Base-by-base conservation (phyloP, 2,888 invertebrate genomes). In the Lepas anatifera region DNA sequence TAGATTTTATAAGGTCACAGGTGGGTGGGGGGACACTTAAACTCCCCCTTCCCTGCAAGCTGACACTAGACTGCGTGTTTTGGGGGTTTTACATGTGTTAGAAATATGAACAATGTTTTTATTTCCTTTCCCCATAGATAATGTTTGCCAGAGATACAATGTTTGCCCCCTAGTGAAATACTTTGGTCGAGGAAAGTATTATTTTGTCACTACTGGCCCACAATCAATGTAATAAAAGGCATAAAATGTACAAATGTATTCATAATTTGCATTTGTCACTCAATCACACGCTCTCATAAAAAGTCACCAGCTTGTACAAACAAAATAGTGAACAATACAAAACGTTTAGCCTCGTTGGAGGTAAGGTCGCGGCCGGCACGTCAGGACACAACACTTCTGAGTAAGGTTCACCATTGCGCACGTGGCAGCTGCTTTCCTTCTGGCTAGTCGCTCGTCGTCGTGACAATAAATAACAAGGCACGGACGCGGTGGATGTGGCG, bases 281-380 rank as follows among this genome's bases (percentile, higher is more conserved):
- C 22, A 32, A 27, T 11, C 58, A 22, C 18, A 32, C 35, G 22
- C 29, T 58, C 58, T 25, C 29, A 58, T 22, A 48, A 58, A 58
- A 25, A 32, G 25, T 13, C 58, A 58, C 58, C 58, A 58, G 58
- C 35, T 58, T 58, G 58, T 58, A 58, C 58, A 58, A 48, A 58
- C 58, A 58, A 58, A 58, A 58, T 58, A 58, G 58, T 29, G 58
- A 58, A 58, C 58, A 58, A 58, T 58, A 58, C 58, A 58, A 32
- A 32, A 58, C 35, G 58, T 58, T 58, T 58, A 58, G 58, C 58
- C 58, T 58, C 58, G 29, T 58, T 35, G 32, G 58, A 58, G 58
- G 58, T 58, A 22, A 32, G 48, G 2, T n/a, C 48, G n/a, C n/a
- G 48, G 16, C 41, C 41, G 41, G n/a, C n/a, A n/a, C n/a, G n/a